These are phyloP conservation scores for Takifugu flavidus DNA, from an alignment of 2,113 vertebrate species.

Conservation along the genomic window DNA sequence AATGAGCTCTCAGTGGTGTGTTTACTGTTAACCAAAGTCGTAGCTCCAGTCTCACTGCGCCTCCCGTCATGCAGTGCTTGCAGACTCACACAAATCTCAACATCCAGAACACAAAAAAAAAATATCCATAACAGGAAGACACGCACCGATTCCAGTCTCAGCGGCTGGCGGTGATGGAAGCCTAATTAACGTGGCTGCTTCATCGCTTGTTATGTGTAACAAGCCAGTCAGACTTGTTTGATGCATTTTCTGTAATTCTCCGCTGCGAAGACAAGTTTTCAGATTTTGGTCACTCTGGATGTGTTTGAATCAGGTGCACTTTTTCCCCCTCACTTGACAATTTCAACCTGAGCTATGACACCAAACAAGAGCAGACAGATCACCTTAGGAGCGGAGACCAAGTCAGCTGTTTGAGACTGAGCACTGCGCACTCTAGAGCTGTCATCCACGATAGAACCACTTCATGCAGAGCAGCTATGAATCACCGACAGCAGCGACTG, in stretches of 20 bases:
- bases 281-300: slow-evolving; percentile 33
- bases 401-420: slow-evolving; percentile 52
- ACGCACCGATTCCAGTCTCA: slow-evolving; percentile 31
- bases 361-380: slow-evolving; percentile 43
- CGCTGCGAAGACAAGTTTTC: slow-evolving; percentile 4
- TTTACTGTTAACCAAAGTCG: slow-evolving; percentile 72
- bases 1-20: slow-evolving; percentile 73
- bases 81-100: slow-evolving; percentile 18
- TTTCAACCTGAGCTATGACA: slow-evolving; percentile 32
- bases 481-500: slow-evolving; percentile 30
- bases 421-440: slow-evolving; percentile 25
- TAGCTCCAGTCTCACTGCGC: slow-evolving; percentile 46
- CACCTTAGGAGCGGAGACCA: slow-evolving; percentile 38
- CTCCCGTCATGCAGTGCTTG: slow-evolving; percentile 11
- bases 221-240: slow-evolving; percentile 44
- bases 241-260: slow-evolving; percentile 21
- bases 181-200: slow-evolving; percentile 58
- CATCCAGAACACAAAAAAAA: slow-evolving; percentile 24
- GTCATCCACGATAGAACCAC: too few relatives aligned
- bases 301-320: slow-evolving; percentile 22
- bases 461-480: slow-evolving; percentile 14
- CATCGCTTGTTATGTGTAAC: slow-evolving; percentile 56
- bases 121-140: slow-evolving; percentile 30
- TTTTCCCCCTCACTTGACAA: slow-evolving; percentile 34
- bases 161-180: slow-evolving; percentile 41